phyloP scores from a whole-genome alignment of 2,797 vertebrate genomes.

The Cygnus olor region DNA sequence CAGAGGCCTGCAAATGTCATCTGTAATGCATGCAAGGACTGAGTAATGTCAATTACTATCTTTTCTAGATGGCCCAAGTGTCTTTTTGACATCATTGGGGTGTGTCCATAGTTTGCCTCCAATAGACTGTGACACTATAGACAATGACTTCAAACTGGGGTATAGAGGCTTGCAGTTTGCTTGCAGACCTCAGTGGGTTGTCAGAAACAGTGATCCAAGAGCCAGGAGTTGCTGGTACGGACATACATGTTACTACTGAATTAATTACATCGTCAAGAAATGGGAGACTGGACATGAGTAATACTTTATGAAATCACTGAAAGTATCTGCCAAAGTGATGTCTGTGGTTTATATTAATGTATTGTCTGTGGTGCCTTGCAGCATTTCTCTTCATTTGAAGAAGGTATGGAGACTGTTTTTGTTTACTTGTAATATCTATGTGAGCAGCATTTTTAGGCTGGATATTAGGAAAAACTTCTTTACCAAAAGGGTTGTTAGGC shows the following conservation, averaged over 20 bases:
- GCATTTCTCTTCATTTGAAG: background rate
- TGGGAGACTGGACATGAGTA: background rate
- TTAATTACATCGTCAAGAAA: background rate
- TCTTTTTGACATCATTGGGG: background rate
- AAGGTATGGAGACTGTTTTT: background rate
- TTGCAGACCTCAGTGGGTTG: background rate
- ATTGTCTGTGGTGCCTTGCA: background rate
- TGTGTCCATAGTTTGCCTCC: background rate
- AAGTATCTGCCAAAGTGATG: background rate
- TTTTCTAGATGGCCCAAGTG: background rate
- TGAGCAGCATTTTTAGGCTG: background rate
- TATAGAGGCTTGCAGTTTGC: accelerated
- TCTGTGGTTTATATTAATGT: background rate
- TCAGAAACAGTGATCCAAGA: background rate
- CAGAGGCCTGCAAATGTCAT: background rate
- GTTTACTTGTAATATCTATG: background rate
- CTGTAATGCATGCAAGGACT: background rate
- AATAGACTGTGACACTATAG: background rate
- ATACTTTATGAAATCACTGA: background rate
- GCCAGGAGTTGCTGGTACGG: background rate
- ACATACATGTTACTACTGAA: background rate
- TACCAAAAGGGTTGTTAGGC: no score
- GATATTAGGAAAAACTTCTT: no score
- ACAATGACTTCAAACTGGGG: accelerated
- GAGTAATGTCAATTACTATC: background rate